phyloP scores from a whole-genome alignment of 2,888 invertebrate genomes.

The Brachyptera putata region DNA sequence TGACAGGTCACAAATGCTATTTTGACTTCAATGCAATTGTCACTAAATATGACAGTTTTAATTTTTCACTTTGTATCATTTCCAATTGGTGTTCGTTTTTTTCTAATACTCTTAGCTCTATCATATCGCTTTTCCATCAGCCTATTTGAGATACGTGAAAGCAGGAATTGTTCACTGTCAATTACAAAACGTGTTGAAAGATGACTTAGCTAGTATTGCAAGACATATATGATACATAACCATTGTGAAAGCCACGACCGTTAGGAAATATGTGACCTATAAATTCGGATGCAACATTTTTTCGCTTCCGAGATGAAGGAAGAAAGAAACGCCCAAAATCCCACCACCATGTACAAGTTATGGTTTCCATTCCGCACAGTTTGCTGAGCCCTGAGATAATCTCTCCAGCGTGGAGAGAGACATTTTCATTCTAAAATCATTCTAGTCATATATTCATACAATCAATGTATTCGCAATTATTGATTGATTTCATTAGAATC shows the following conservation, averaged over 20 bases:
- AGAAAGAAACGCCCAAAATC: background rate
- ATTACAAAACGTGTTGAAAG: background rate
- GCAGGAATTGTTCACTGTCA: slow-evolving; percentile 18
- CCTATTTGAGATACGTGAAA: background rate
- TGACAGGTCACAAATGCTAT: background rate
- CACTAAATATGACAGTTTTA: background rate
- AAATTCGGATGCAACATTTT: background rate
- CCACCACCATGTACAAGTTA: background rate
- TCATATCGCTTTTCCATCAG: slow-evolving; percentile 15
- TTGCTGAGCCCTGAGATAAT: slow-evolving; percentile 10
- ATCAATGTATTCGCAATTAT: no score
- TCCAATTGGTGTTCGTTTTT: background rate
- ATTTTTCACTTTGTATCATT: background rate
- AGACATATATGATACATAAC: slow-evolving; percentile 7
- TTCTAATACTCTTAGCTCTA: background rate
- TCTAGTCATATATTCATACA: no score
- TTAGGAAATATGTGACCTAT: background rate
- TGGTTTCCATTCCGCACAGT: slow-evolving; percentile 5
- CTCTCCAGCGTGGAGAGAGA: no score
- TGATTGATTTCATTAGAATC: no score
- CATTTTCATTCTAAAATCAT: no score
- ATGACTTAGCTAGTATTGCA: background rate
- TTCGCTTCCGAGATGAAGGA: background rate
- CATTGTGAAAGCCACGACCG: background rate
- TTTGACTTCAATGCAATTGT: background rate